These are phyloP conservation scores for Scytalopus superciliaris DNA, from an alignment of 2,113 vertebrate genomes.

Conservation along the genomic window DNA sequence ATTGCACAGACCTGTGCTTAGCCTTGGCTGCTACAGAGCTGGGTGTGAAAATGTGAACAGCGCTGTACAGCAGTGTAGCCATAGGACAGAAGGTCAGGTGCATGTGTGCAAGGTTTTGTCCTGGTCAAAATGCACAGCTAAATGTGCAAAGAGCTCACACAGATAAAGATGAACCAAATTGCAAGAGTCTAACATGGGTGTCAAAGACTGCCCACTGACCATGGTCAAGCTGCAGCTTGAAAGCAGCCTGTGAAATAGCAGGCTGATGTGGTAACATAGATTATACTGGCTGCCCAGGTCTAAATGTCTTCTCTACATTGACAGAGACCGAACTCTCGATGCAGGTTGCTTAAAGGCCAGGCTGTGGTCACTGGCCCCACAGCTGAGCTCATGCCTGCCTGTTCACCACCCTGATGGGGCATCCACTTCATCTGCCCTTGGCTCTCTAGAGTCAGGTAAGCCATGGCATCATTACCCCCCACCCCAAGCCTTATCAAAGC, in stretches of 20 bases:
- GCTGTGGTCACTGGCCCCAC: not conserved
- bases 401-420: no score
- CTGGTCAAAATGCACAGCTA: not conserved
- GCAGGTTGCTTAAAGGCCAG: not conserved
- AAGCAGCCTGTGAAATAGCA: not conserved
- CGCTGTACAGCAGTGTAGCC: not conserved
- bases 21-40: not conserved
- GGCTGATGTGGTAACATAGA: not conserved
- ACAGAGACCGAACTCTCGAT: accelerated
- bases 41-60: not conserved
- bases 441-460: not conserved
- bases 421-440: not conserved
- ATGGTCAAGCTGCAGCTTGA: not conserved
- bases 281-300: not conserved
- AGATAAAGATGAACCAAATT: not conserved
- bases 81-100: not conserved
- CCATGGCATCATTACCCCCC: not conserved
- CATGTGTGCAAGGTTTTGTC: not conserved
- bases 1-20: not conserved
- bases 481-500: no score
- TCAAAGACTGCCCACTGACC: not conserved
- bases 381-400: not conserved
- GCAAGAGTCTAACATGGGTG: not conserved
- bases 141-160: not conserved
- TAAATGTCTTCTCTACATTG: not conserved